Evolutionary conservation across 2,888 invertebrate genomes (phyloP), one percentile per base, ranked within the genome.

Genomic region (Geophilus truncorum): DNA sequence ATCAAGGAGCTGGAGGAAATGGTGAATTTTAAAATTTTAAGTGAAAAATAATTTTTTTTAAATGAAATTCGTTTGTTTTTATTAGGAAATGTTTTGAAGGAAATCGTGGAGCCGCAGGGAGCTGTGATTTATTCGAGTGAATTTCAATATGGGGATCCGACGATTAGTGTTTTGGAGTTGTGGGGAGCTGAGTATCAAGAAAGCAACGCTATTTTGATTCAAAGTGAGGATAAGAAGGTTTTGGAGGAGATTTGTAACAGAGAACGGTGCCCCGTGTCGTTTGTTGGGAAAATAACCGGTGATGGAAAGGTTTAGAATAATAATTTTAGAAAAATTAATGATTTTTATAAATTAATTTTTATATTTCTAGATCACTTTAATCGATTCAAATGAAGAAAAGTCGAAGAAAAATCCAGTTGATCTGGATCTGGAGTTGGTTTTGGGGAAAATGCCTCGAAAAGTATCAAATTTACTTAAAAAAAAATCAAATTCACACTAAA

Each of bases 141-240:
- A 85, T 97, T 97, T 86, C 92, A 94, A 83, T 89, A 98, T 32
- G 98, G 98, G 0, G 98, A 99, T 88, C 94, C 96, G 0, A 98
- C 97, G 2, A 92, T 98, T 80, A 96, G 93, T 80, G 92, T 94
- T 0, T 88, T 98, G 81, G 98, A 99, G 86, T 88, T 99, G 1
- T 99, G 98, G 98, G 98, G 97, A 0, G 98, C 98, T 0, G 98
- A 98, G 87, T 98, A 98, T 87, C 98, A 98, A 87, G 97, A 98
- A 87, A 97, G 94, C 84, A 92, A 98, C 86, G 98, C 98, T 0
- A 89, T 97, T 82, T 89, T 99, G 1, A 93, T 96, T 84, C 89
- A 89, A 30, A 90, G 91, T 51, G 83, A 92, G 82, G 91, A 94
- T 85, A 89, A 90, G 23, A 84, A 87, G 0, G 84, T 92, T 2